A percentile compares a stretch with the other conserved stretches of the same genome.
These are phyloP conservation scores for Xiphophorus maculatus DNA, from an alignment of 2,113 vertebrate genomes.

Conservation along the genomic window DNA sequence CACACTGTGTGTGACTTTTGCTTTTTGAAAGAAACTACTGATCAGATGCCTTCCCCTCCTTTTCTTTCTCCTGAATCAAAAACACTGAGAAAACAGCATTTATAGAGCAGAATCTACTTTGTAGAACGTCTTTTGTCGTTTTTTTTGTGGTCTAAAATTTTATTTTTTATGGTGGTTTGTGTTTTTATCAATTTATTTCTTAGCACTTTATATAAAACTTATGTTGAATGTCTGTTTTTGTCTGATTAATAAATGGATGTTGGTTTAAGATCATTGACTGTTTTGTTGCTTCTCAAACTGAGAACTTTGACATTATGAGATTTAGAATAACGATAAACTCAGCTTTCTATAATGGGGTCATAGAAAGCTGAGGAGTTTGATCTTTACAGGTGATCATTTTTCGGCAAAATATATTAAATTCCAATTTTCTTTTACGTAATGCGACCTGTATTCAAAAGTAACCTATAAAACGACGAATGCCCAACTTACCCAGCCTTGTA, in stretches of 20 bases:
- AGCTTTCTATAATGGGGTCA: fast-evolving
- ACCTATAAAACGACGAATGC: no score
- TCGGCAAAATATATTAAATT: no score
- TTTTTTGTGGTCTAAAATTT: constrained; percentile 41
- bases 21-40: constrained; percentile 63
- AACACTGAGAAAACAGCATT: constrained; percentile 23
- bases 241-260: constrained; percentile 65
- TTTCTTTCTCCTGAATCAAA: constrained; percentile 5
- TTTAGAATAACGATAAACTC: not conserved
- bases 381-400: not conserved
- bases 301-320: not conserved
- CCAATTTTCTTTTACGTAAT: no score
- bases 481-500: no score
- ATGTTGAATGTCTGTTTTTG: constrained; percentile 64
- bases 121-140: not conserved
- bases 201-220: constrained; percentile 77
- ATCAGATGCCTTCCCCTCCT: constrained; percentile 38
- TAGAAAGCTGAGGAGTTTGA: not conserved
- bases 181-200: constrained; percentile 41
- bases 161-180: constrained; percentile 50
- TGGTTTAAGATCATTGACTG: constrained; percentile 26
- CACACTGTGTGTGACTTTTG: no score
- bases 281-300: not conserved
- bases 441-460: no score
- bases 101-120: constrained; percentile 33